phyloP scores from a whole-genome alignment of 2,888 invertebrate genomes.

The Aquatica leii region DNA sequence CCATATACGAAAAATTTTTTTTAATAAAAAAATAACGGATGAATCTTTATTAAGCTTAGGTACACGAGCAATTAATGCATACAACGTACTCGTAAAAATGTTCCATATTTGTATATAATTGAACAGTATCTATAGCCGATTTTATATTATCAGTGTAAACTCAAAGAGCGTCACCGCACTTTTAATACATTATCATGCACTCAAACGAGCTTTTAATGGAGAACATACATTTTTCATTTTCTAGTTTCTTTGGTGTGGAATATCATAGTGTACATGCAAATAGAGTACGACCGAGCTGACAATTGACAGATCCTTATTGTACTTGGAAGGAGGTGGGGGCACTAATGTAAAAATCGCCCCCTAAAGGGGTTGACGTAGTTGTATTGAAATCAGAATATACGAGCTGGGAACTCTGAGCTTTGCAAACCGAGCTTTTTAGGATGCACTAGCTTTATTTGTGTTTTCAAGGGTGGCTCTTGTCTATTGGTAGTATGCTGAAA shows the following conservation, averaged over 20 bases:
- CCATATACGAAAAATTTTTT: no score
- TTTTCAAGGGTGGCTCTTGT: conserved; percentile 43
- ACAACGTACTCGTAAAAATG: no score
- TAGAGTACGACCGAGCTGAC: conserved; percentile 54
- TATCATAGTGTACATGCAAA: conserved; percentile 50
- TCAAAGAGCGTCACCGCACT: conserved; percentile 40
- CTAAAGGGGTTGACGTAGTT: conserved; percentile 54
- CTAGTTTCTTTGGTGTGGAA: conserved; percentile 48
- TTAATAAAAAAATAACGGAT: no score
- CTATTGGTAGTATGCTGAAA: conserved; percentile 36
- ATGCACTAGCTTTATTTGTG: conserved; percentile 49
- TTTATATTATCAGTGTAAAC: conserved; percentile 14
- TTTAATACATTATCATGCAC: conserved; percentile 47
- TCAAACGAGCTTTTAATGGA: conserved; percentile 53
- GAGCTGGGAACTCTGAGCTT: conserved; percentile 41
- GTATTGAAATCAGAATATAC: conserved; percentile 56
- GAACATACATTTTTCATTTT: conserved; percentile 57
- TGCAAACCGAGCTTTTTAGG: conserved; percentile 42
- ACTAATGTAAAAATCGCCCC: conserved; percentile 57
- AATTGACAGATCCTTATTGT: conserved; percentile 60
- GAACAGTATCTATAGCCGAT: conserved; percentile 6
- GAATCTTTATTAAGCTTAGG: no score
- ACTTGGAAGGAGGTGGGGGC: conserved; percentile 42
- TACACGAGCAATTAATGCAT: no score
- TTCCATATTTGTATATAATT: conserved; percentile 6